Percentiles rank a stretch among this genome's conserved stretches.
Conservation (phyloP, 2,113 vertebrate species). For the Jaculus jaculus region DNA sequence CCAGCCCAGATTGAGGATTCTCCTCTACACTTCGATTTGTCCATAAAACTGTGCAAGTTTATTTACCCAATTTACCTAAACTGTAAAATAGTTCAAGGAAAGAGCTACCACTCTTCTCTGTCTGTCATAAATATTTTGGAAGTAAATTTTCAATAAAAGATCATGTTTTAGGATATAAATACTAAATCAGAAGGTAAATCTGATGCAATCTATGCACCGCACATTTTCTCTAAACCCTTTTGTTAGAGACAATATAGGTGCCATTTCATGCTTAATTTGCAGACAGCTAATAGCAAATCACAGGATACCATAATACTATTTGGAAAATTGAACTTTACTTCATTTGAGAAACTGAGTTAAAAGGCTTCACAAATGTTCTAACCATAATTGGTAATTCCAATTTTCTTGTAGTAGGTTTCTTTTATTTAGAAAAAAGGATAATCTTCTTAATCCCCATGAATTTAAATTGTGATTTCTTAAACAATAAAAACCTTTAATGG, state of each 20-base stretch:
- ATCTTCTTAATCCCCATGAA: constrained; percentile 72
- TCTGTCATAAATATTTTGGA: not conserved
- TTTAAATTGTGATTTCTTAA: constrained; percentile 80
- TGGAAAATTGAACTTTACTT: constrained; percentile 22
- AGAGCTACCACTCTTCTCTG: not conserved
- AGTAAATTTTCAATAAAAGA: not conserved
- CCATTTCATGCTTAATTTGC: not conserved
- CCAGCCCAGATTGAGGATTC: not conserved
- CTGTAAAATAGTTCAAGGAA: not conserved
- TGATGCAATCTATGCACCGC: not conserved
- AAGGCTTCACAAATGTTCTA: not conserved
- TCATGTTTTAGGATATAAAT: not conserved
- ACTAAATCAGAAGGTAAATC: not conserved
- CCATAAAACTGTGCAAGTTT: not conserved
- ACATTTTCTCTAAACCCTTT: not conserved
- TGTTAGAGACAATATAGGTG: not conserved
- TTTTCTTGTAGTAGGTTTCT: constrained; percentile 25
- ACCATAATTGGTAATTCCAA: constrained; percentile 29
- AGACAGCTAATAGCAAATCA: not conserved
- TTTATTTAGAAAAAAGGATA: constrained; percentile 50
- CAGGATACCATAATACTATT: not conserved
- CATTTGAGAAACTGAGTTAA: constrained; percentile 24
- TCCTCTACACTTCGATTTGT: not conserved
- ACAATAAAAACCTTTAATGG: constrained; percentile 73
- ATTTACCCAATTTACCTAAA: not conserved